Evolutionary conservation across 2,888 invertebrate genomes (phyloP).

Genomic region (Calephelis perditalis): DNA sequence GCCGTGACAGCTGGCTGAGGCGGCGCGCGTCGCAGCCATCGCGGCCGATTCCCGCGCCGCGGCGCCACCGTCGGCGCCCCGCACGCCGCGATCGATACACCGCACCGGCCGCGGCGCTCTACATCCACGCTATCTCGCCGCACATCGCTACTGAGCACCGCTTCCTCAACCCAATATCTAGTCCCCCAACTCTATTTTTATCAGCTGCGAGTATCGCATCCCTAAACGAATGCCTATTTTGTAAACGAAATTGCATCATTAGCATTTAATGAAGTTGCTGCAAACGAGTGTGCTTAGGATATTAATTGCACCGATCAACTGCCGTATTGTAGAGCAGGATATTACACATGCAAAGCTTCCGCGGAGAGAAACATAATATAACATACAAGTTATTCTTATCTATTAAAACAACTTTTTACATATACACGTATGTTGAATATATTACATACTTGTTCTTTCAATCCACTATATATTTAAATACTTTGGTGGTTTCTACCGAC

Average conservation of each 20-base stretch:
- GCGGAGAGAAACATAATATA: background rate
- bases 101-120: slow-evolving; percentile 28
- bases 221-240: background rate
- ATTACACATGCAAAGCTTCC: slow-evolving; percentile 1
- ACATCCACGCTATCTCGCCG: slow-evolving; percentile 17
- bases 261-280: slow-evolving; percentile 6
- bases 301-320: background rate
- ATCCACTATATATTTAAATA: too few relatives aligned
- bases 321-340: background rate
- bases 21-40: slow-evolving; percentile 31
- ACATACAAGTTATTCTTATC: too few relatives aligned
- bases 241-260: slow-evolving; percentile 6
- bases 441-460: too few relatives aligned
- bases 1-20: slow-evolving; percentile 53
- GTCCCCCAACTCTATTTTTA: slow-evolving; percentile 10
- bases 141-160: slow-evolving; percentile 4
- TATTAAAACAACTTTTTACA: background rate
- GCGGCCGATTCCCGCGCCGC: slow-evolving; percentile 34
- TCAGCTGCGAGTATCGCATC: background rate
- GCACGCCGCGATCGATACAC: slow-evolving; percentile 27
- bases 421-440: background rate
- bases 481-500: too few relatives aligned
- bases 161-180: slow-evolving; percentile 12
- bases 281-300: slow-evolving; percentile 3
- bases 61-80: slow-evolving; percentile 48